phyloP scores from a whole-genome alignment of 2,797 vertebrate species.

The Sebastes cheni region DNA sequence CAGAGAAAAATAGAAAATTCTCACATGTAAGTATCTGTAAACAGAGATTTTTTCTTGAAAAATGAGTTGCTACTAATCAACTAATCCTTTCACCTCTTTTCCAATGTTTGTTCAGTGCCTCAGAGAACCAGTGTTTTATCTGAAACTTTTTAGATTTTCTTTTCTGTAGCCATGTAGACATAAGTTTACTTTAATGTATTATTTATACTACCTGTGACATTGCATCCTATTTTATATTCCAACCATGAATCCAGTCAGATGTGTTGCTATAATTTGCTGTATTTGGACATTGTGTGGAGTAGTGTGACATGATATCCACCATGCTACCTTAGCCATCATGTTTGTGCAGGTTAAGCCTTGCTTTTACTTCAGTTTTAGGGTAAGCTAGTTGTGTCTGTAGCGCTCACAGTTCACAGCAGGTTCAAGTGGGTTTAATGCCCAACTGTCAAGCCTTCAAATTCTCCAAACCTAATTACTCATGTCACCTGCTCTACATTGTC shows the following conservation, averaged over 20 bases:
- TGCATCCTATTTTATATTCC: background rate
- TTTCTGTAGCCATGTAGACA: background rate
- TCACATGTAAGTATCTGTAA: background rate
- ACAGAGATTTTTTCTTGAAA: background rate
- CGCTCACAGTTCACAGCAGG: conserved; percentile 2
- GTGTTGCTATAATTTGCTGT: background rate
- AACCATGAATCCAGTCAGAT: background rate
- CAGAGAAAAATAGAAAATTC: background rate
- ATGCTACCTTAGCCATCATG: too few species aligned
- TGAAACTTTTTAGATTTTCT: background rate
- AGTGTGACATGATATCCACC: background rate
- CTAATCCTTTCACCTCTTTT: background rate
- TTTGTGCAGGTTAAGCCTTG: background rate
- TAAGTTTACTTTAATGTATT: background rate
- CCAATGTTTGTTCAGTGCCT: background rate
- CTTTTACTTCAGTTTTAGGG: background rate
- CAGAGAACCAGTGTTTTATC: background rate
- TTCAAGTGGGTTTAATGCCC: conserved; percentile 39
- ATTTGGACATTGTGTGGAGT: background rate
- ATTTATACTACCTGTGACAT: background rate
- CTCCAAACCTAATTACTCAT: conserved; percentile 50
- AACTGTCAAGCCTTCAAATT: conserved; percentile 41
- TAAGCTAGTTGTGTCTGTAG: background rate
- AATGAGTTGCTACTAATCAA: background rate
- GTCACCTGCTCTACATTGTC: conserved; percentile 46